Conservation (phyloP, 2,797 vertebrate species). For the Tenualosa ilisha region DNA sequence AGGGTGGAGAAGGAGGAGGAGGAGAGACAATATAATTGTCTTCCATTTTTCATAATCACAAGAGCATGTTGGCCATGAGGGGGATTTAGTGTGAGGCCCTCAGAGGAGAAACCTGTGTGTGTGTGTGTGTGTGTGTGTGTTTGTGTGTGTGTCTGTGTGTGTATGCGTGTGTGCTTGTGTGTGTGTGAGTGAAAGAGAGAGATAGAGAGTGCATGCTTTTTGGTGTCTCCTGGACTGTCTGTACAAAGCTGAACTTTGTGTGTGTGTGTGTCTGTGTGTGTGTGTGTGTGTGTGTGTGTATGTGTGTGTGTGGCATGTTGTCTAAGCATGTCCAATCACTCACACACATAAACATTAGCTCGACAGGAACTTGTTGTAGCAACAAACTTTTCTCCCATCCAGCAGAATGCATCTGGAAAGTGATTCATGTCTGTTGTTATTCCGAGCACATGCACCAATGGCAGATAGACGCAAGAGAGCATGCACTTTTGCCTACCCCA, state of each 20-base stretch:
- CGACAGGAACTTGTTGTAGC: not conserved
- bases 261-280: not conserved
- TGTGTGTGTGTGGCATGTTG: not conserved
- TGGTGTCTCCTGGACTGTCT: no score
- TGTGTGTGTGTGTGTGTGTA: not conserved
- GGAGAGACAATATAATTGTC: slow-evolving; percentile 50
- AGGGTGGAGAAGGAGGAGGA: slow-evolving; percentile 34
- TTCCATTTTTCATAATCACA: slow-evolving; percentile 60
- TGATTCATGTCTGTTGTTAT: slow-evolving; percentile 11
- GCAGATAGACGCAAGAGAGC: not conserved
- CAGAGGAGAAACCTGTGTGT: slow-evolving; percentile 30
- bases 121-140: slow-evolving; percentile 31
- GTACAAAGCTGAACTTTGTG: no score
- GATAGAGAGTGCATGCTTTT: not conserved
- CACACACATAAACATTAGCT: not conserved
- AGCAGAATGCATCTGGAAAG: not conserved
- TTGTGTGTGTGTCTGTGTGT: slow-evolving; percentile 10
- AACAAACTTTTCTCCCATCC: not conserved
- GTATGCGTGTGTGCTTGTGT: not conserved
- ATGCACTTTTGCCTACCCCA: not conserved
- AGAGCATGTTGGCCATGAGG: slow-evolving; percentile 52
- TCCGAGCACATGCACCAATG: not conserved
- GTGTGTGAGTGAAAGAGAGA: not conserved
- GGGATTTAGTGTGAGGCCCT: slow-evolving; percentile 49
- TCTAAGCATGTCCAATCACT: not conserved